Evolutionary conservation across 2,113 vertebrate genomes (phyloP).

Genomic region (Prunella fulvescens): DNA sequence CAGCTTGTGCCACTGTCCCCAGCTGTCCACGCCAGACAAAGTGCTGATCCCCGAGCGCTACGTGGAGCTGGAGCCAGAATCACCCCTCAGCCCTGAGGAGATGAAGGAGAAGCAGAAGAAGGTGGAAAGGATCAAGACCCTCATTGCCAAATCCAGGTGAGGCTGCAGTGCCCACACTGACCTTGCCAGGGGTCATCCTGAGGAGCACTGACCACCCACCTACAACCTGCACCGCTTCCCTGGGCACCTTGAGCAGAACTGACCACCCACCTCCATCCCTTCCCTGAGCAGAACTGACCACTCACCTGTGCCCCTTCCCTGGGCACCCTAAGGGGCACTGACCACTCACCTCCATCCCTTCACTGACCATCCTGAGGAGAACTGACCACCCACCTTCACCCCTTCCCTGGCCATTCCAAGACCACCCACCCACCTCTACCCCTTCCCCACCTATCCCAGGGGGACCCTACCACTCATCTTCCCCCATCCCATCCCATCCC

Average conservation of each 20-base stretch:
- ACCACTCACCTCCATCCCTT: fast-evolving
- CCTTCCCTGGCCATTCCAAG: too few relatives aligned
- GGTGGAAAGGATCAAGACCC: constrained; percentile 92
- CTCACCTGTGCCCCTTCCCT: background rate
- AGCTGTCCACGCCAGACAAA: constrained; percentile 88
- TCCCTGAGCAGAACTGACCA: background rate
- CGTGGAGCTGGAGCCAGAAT: constrained; percentile 80
- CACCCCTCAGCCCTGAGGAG: constrained; percentile 89
- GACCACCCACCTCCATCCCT: background rate
- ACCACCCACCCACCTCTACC: too few relatives aligned
- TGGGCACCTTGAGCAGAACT: fast-evolving
- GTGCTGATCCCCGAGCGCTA: constrained; percentile 89
- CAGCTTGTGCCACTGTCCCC: background rate
- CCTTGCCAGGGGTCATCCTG: background rate
- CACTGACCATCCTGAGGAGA: too few relatives aligned
- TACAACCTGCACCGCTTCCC: too few relatives aligned
- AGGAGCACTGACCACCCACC: background rate
- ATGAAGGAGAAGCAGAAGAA: constrained; percentile 94
- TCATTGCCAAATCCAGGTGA: constrained; percentile 97
- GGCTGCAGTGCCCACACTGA: fast-evolving
- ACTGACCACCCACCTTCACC: too few relatives aligned
- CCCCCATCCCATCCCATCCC: background rate
- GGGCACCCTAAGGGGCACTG: background rate
- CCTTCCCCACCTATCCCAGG: background rate
- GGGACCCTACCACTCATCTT: too few relatives aligned